phyloP scores from a whole-genome alignment of 1,140 invertebrate genomes.

The Ceratina australensis region DNA sequence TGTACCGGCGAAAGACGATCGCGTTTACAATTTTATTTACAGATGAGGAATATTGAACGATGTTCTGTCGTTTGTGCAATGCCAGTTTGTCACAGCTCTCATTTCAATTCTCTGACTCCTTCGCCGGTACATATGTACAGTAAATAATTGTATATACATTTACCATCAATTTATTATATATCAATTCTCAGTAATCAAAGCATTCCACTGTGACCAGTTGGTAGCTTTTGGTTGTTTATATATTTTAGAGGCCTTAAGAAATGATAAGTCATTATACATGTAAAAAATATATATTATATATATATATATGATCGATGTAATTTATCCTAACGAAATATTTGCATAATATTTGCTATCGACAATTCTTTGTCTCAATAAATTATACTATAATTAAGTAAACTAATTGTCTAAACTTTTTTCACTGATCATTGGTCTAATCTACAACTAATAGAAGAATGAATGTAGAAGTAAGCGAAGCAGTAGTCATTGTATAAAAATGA shows the following conservation, averaged over 20 bases:
- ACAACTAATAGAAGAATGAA: too few species aligned
- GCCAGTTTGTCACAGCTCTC: conserved; percentile 15
- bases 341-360: conserved; percentile 60
- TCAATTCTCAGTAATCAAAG: conserved; percentile 61
- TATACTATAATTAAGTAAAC: conserved; percentile 8
- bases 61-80: conserved; percentile 40
- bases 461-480: too few species aligned
- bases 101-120: conserved; percentile 57
- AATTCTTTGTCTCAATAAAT: conserved; percentile 66
- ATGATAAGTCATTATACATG: conserved; percentile 47
- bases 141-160: conserved; percentile 74
- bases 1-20: conserved; percentile 58
- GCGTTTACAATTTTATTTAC: conserved; percentile 9
- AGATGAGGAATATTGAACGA: not conserved
- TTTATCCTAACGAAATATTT: conserved; percentile 60
- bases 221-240: conserved; percentile 61
- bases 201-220: conserved; percentile 69
- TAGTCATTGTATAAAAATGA: too few species aligned
- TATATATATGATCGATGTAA: conserved; percentile 45
- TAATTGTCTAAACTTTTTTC: too few species aligned
- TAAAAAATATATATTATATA: conserved; percentile 57
- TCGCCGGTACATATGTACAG: conserved; percentile 70
- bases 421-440: too few species aligned
- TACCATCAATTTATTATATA: conserved; percentile 58
- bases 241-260: conserved; percentile 56